Conservation (phyloP, 2,797 vertebrate species). For the Melanotaenia boesemani region DNA sequence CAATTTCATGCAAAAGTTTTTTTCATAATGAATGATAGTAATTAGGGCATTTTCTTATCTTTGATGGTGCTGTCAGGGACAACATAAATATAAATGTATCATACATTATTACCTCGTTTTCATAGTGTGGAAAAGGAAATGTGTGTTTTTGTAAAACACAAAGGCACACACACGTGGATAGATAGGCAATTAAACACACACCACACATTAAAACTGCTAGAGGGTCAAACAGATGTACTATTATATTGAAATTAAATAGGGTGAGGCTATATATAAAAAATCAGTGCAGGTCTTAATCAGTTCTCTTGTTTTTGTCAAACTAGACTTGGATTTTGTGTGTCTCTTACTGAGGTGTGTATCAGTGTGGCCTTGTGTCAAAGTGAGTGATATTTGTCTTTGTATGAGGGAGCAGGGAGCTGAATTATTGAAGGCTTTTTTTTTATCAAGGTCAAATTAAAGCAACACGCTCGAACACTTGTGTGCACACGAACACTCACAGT, state of each 20-base stretch:
- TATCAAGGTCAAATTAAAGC: slow-evolving; percentile 70
- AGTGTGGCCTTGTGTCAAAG: slow-evolving; percentile 34
- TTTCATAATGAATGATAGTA: no score
- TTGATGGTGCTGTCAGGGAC: no score
- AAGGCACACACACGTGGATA: no score
- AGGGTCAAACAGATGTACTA: background rate
- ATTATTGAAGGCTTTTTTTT: slow-evolving; percentile 77
- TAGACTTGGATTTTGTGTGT: slow-evolving; percentile 1
- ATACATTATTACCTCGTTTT: no score
- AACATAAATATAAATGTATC: no score
- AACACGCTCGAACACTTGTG: slow-evolving; percentile 10
- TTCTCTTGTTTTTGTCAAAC: background rate
- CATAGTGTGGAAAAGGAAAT: no score
- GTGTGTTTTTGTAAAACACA: background rate
- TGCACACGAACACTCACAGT: slow-evolving; percentile 13
- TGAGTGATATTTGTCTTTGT: slow-evolving; percentile 54
- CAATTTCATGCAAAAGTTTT: background rate
- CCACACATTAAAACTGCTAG: background rate
- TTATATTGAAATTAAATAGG: background rate
- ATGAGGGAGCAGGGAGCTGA: slow-evolving; percentile 48
- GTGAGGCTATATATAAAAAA: no score
- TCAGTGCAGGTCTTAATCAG: background rate
- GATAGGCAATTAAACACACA: background rate
- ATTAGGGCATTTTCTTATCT: no score
- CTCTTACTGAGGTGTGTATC: slow-evolving; percentile 5